Base-by-base conservation (phyloP, 2,113 vertebrate genomes). In the Stictonetta naevosa region DNA sequence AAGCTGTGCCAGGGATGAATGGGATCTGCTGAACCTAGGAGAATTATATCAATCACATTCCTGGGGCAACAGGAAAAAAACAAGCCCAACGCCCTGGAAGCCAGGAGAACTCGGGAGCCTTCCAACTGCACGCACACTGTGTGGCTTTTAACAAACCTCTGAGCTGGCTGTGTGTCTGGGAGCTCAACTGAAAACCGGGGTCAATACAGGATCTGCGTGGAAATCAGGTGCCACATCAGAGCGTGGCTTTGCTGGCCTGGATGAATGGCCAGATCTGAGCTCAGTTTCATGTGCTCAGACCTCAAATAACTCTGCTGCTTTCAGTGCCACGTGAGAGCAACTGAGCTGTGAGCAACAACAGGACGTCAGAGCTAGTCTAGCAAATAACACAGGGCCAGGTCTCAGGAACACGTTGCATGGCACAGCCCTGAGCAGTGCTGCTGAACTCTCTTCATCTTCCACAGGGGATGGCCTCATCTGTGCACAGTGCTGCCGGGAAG, bases 91-190 rank as follows among this genome's bases (percentile, higher is more conserved):
- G 14, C 68, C 52, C 90, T 86, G 86, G 67, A 95, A 95, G 76
- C 83, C 77, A 92, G 86, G 66, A 95, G 86, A 83, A 63, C 63
- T 91, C 81, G 17, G 59, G 84, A 92, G 92, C 83, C 62, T 96
- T 96, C 83, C 86, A 91, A 5, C 38, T 5, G 56, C 46, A 2
- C 6, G 8, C 46, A 40, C 5, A 8, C 77, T 58, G 74, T 2
- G 3, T 69, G 67, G 74, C 11, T 86, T 92, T 46, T 58, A 85
- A 87, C 6, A 5, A 79, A 69, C 71, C 53, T 88, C 15, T 69
- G 83, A 75, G 80, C 36, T 92, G 13, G 3, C 58, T 88, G 75
- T 56, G 52, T 42, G 59, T 11, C 83, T 66, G 79, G 52, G 83
- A 60, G n/a, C 88, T 66, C 83, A 84, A 31, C 42, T 64, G 88